A percentile compares a stretch with the other conserved stretches of the same genome.
Evolutionary conservation across 2,113 vertebrate genomes (phyloP).

Genomic region (Actenoides lindsayi): DNA sequence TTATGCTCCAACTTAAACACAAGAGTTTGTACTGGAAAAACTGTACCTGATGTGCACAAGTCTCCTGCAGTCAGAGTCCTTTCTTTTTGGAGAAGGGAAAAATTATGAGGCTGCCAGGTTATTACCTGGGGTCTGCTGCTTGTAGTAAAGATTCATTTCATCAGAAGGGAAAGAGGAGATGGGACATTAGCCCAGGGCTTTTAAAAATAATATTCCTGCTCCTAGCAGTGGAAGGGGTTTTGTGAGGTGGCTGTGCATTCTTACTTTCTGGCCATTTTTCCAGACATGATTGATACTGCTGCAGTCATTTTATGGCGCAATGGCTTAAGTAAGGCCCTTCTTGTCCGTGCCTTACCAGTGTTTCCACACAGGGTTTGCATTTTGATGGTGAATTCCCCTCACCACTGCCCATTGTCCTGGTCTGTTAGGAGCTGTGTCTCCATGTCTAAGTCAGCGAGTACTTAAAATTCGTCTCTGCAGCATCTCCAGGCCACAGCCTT

Average conservation of each 20-base stretch:
- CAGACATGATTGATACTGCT: not conserved
- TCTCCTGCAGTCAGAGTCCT: not conserved
- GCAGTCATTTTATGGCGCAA: not conserved
- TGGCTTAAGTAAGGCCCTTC: not conserved
- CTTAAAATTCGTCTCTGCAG: not conserved
- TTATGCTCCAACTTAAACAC: not conserved
- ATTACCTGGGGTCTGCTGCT: not conserved
- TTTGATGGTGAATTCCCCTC: not conserved
- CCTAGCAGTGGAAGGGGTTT: not conserved
- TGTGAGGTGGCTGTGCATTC: not conserved
- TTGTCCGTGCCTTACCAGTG: not conserved
- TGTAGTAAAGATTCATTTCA: not conserved
- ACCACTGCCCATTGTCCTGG: fast-evolving
- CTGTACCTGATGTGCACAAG: not conserved
- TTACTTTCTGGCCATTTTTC: not conserved
- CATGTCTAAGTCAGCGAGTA: not conserved
- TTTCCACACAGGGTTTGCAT: not conserved
- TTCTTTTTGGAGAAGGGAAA: not conserved
- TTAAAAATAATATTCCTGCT: not conserved
- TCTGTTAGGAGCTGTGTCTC: not conserved
- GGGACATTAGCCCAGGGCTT: not conserved
- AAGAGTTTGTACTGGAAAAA: not conserved
- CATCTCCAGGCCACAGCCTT: not conserved
- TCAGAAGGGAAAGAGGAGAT: not conserved
- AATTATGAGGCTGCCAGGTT: not conserved